Conservation (phyloP, 2,113 vertebrate genomes). For the Tachysurus fulvidraco region DNA sequence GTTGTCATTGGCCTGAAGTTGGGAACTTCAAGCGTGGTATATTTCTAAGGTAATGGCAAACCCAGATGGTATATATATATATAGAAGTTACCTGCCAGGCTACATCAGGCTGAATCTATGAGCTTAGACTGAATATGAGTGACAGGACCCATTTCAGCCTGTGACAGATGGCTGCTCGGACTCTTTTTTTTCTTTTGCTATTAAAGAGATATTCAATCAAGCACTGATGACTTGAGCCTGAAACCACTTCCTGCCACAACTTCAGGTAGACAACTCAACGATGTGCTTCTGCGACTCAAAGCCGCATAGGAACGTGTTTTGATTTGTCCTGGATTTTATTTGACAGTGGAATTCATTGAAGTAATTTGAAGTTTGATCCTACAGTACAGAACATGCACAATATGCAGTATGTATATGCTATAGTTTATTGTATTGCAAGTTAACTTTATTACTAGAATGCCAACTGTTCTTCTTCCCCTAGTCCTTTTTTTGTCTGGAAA, state of each 20-base stretch:
- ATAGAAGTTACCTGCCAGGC: constrained; percentile 30
- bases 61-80: constrained; percentile 16
- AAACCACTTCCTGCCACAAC: constrained; percentile 68
- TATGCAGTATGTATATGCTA: constrained; percentile 51
- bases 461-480: constrained; percentile 37
- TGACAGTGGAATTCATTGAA: constrained; percentile 60
- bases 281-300: constrained; percentile 65
- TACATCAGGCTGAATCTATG: constrained; percentile 37
- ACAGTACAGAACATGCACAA: constrained; percentile 57
- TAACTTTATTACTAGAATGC: constrained; percentile 47
- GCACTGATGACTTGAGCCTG: constrained; percentile 65
- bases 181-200: constrained; percentile 61
- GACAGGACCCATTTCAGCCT: constrained; percentile 69
- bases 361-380: constrained; percentile 64
- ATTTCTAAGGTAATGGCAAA: constrained; percentile 15
- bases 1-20: not conserved
- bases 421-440: constrained; percentile 56
- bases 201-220: constrained; percentile 75
- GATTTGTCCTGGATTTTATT: constrained; percentile 64
- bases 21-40: not conserved
- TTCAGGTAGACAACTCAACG: constrained; percentile 64
- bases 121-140: constrained; percentile 64
- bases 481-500: constrained; percentile 48
- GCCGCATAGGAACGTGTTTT: constrained; percentile 72
- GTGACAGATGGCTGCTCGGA: constrained; percentile 69